Base-by-base conservation (phyloP, 1,140 invertebrate genomes). In the Panagrolaimus sp. region DNA sequence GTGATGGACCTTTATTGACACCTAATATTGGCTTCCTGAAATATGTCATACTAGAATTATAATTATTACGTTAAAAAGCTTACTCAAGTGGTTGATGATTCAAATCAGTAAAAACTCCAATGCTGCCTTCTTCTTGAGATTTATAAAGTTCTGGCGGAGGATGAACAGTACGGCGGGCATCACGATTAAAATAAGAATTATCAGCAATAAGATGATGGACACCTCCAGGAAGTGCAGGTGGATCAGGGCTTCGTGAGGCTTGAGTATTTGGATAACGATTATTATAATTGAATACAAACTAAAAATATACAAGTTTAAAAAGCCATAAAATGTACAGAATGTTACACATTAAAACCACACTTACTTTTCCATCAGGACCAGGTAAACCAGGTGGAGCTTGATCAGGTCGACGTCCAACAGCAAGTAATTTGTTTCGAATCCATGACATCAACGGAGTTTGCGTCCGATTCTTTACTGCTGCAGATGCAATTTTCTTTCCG, bases 241-340 rank as follows among this genome's bases (percentile, higher is more conserved):
- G 44, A 46, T 76, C 71, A 52, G 65, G n/a, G 9, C 32, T 47
- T 28, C 74, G 68, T 14, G 67, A 10, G 21, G 73, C 44, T 66
- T 75, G 73, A 21, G 73, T 75, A 63, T 75, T 73, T 17, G 73
- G 73, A 47, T 74, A 75, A 21, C 73, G 73, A 58, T 17, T n/a
- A 8, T 67, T 67, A 67, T 70, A 43, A 32, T 68, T 17, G 55
- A 26, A 67, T 32, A 17, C 32, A 21, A 43, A 32, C 68, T 70
- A 43, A 64, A 70, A 70, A 24, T 12, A 65, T 1, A 43, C 12
- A 9, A 28, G 14, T 1, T 8, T 10, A 65, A 65, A 65, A 45
- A 3, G 17, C 32, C 2, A 43, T 38, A 32, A 65, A 65, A 15
- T 43, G 6, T 17, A 24, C 1, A 17, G 32, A 65, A 10, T 10